phyloP scores from a whole-genome alignment of 2,888 invertebrate species.

The Eumerus sabulonum region DNA sequence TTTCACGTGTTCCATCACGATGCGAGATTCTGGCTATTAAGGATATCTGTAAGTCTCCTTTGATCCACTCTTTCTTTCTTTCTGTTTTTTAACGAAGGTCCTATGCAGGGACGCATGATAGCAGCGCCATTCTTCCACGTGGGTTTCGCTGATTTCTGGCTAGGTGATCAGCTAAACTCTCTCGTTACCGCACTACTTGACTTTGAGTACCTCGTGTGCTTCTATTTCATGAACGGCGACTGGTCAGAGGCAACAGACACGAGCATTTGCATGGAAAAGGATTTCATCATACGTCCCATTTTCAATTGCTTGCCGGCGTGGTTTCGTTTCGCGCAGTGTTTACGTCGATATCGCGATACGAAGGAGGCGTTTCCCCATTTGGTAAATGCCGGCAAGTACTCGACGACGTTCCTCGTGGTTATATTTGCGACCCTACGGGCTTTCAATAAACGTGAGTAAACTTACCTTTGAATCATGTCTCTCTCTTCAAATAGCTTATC shows the following conservation, averaged over 20 bases:
- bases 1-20: constrained; percentile 94
- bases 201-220: constrained; percentile 95
- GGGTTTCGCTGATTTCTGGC: constrained; percentile 98
- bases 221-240: constrained; percentile 89
- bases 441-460: constrained; percentile 82
- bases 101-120: constrained; percentile 87
- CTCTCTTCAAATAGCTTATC: constrained; percentile 1
- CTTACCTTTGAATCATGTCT: neutral
- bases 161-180: constrained; percentile 98
- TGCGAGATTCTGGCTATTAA: constrained; percentile 95
- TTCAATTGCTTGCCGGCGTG: constrained; percentile 97
- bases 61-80: neutral
- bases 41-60: constrained; percentile 86
- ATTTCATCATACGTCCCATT: constrained; percentile 88
- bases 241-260: constrained; percentile 83
- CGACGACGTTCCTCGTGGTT: constrained; percentile 97
- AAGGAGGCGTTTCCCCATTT: constrained; percentile 96
- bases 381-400: constrained; percentile 98
- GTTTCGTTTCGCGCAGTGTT: constrained; percentile 98
- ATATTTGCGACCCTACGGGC: constrained; percentile 88
- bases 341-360: constrained; percentile 96
- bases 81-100: neutral
- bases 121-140: constrained; percentile 96
- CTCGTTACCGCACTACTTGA: constrained; percentile 93
- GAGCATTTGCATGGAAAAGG: constrained; percentile 85